A percentile compares a stretch with the other conserved stretches of the same genome.
These are phyloP conservation scores for Erethizon dorsatum DNA, from an alignment of 2,797 vertebrate genomes.

Conservation along the genomic window DNA sequence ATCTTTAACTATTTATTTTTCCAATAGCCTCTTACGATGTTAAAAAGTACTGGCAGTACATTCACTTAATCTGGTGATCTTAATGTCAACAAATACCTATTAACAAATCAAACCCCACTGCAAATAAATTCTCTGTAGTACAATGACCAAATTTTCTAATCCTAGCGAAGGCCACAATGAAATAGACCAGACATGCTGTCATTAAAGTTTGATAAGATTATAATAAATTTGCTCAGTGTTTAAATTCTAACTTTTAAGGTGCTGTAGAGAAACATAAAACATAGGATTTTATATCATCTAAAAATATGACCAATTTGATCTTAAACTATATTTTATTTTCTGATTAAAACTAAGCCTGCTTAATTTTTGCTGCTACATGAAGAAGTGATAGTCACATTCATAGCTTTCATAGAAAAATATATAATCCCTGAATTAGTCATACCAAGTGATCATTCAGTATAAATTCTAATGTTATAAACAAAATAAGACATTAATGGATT, in stretches of 20 bases:
- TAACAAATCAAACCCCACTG: constrained; percentile 53
- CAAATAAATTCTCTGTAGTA: constrained; percentile 51
- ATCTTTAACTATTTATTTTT: constrained; percentile 76
- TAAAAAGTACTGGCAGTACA: constrained; percentile 61
- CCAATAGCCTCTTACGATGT: constrained; percentile 49
- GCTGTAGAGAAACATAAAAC: constrained; percentile 66
- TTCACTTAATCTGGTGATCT: constrained; percentile 68
- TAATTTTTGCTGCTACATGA: constrained; percentile 87
- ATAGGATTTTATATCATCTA: constrained; percentile 86
- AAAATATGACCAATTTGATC: constrained; percentile 85
- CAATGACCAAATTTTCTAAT: constrained; percentile 54
- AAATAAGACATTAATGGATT: constrained; percentile 58
- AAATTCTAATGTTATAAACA: constrained; percentile 84
- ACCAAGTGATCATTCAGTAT: constrained; percentile 89
- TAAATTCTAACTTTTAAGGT: constrained; percentile 75
- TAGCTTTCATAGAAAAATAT: constrained; percentile 91
- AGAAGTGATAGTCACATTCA: constrained; percentile 89
- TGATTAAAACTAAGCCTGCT: constrained; percentile 88
- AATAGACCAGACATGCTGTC: constrained; percentile 48
- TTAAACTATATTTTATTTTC: constrained; percentile 84
- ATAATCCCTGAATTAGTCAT: constrained; percentile 91
- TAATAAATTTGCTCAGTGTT: constrained; percentile 9
- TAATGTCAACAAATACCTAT: constrained; percentile 61
- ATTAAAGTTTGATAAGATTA: not conserved
- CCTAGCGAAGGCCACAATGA: constrained; percentile 50